Evolutionary conservation across 2,888 invertebrate genomes (phyloP).

Genomic region (Caenorhabditis plicata): DNA sequence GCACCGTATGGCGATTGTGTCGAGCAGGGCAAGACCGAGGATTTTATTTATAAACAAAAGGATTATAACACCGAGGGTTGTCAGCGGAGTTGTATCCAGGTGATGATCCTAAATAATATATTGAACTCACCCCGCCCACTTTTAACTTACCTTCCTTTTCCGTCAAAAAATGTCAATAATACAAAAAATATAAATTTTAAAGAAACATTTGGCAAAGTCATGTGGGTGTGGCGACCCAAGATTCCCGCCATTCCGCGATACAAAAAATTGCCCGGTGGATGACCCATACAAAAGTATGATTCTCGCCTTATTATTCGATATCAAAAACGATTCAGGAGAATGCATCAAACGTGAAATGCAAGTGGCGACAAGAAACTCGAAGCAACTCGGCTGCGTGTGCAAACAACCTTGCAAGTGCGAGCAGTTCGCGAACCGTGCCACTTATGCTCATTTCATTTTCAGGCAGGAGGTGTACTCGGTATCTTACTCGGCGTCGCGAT

Average conservation of each 20-base stretch:
- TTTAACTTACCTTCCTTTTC: not conserved
- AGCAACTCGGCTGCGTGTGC: conserved; percentile 48
- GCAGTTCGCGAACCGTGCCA: not conserved
- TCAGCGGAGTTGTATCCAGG: conserved; percentile 58
- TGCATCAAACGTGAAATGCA: conserved; percentile 54
- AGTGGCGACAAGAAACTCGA: conserved; percentile 43
- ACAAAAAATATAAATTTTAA: no score
- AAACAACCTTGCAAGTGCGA: conserved; percentile 61
- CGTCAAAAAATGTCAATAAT: no score
- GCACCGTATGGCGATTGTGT: conserved; percentile 64
- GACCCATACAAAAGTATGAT: conserved; percentile 47
- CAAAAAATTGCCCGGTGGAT: conserved; percentile 58
- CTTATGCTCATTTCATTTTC: conserved; percentile 6
- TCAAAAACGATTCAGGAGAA: conserved; percentile 39
- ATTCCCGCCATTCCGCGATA: conserved; percentile 50
- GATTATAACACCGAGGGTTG: conserved; percentile 62
- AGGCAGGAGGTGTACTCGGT: conserved; percentile 61
- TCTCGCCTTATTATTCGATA: not conserved
- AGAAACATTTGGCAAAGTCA: conserved; percentile 40
- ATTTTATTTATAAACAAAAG: conserved; percentile 59
- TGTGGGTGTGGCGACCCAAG: conserved; percentile 65
- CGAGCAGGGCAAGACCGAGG: conserved; percentile 53
- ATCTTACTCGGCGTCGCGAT: conserved; percentile 52
- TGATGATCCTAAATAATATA: no score
- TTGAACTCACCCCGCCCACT: not conserved